Conservation (phyloP, 35 echinoderm and acorn worm species). For the Acanthaster planci region DNA sequence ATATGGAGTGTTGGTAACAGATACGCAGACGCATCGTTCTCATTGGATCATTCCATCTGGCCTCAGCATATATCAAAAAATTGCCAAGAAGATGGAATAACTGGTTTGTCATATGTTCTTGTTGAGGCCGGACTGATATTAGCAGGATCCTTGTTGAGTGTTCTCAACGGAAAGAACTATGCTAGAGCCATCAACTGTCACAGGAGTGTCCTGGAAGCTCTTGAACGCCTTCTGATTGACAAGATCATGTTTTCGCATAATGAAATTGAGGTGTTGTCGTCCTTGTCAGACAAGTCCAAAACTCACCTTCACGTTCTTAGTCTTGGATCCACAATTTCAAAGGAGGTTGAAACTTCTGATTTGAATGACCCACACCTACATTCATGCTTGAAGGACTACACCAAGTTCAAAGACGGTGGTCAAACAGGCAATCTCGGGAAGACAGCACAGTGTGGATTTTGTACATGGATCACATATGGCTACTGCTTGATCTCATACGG, state of each 20-base stretch:
- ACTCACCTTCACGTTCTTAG: not conserved
- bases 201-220: slow-evolving; percentile 46
- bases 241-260: not conserved
- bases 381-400: not conserved
- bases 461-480: slow-evolving; percentile 62
- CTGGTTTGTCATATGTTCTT: slow-evolving; percentile 47
- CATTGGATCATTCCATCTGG: slow-evolving; percentile 63
- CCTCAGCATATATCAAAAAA: slow-evolving; percentile 62
- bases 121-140: slow-evolving; percentile 52
- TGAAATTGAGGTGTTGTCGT: no score
- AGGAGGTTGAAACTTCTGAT: no score
- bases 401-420: slow-evolving; percentile 28
- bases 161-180: slow-evolving; percentile 51
- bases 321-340: not conserved
- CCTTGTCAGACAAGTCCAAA: not conserved
- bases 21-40: not conserved
- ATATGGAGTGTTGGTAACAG: slow-evolving; percentile 53
- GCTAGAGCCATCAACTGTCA: slow-evolving; percentile 58
- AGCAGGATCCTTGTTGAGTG: slow-evolving; percentile 39
- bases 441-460: slow-evolving; percentile 61
- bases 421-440: slow-evolving; percentile 49
- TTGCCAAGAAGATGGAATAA: slow-evolving; percentile 65
- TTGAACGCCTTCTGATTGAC: slow-evolving; percentile 49
- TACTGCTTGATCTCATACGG: slow-evolving; percentile 36
- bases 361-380: not conserved